Base-by-base conservation (phyloP, 2,113 vertebrate species). In the Ardeotis arabs region DNA sequence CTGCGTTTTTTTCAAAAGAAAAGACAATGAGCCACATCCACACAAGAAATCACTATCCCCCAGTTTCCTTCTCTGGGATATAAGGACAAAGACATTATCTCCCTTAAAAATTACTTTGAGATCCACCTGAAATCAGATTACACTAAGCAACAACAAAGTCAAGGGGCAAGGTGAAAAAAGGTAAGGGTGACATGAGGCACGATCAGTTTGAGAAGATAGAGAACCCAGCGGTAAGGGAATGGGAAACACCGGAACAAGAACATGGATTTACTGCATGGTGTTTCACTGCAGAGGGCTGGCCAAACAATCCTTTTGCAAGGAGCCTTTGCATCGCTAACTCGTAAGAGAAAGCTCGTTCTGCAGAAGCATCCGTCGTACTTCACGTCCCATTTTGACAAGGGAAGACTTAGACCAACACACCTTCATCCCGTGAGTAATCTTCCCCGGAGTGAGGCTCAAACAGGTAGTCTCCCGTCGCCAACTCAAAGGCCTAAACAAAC, bases 361-460 rank as follows among this genome's bases (percentile, higher is more conserved):
- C 53, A 35, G 23, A 31, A 29, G 41, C 25, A 80, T 13, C 41
- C 8, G 1, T 2, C 25, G 31, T 12, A 39, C 63, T 58, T 73
- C 58, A 77, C 8, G 2, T 28, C 35, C 15, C 25, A 31, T 22
- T 89, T 41, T 22, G 22, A 55, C 35, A 55, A 39, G n/a, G 18
- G 56, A 60, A 64, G 31, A 27, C 8, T 29, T n/a, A 11, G 29
- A 27, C 56, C 60, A 55, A 94, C 94, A 90, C 68, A 99, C 99
- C 99, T 99, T 99, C 99, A 97, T 99, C 99, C 92, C 99, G 98
- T 58, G 99, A 99, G 96, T 99, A 99, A 91, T 99, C 99, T 84
- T 99, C 99, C 75, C 99, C 99, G 27, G 99, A 99, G 82, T 99
- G 99, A 53, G 99, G 99, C 52, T 99, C 99, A 37, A 99, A 99